Evolutionary conservation across 2,888 invertebrate genomes (phyloP).

Genomic region (Trichacis sp.): DNA sequence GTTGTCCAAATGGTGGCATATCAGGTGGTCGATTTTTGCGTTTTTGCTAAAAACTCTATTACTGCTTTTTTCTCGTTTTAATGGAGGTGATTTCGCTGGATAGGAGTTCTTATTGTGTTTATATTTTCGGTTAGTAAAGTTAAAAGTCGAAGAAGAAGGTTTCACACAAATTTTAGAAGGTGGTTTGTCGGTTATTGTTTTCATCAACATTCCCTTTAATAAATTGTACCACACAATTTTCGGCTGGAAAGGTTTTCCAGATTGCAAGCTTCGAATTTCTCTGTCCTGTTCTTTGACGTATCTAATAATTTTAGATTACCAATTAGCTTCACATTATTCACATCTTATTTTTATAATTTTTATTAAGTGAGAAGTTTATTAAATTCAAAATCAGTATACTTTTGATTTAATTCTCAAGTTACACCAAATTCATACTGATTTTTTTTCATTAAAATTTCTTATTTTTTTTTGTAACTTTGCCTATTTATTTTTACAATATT

Average conservation of each 20-base stretch:
- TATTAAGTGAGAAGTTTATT: no score
- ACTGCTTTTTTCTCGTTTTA: not conserved
- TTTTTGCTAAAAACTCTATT: no score
- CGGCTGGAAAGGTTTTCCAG: conserved; percentile 42
- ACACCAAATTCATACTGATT: no score
- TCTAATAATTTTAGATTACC: conserved; percentile 31
- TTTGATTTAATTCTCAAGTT: no score
- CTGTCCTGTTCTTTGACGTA: conserved; percentile 47
- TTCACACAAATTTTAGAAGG: conserved; percentile 4
- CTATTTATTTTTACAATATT: conserved; percentile 45
- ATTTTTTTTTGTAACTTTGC: conserved; percentile 41
- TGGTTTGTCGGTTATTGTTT: conserved; percentile 43
- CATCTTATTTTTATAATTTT: no score
- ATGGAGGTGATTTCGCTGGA: not conserved
- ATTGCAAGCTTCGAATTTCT: conserved; percentile 38
- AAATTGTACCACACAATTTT: conserved; percentile 47
- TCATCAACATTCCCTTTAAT: conserved; percentile 47
- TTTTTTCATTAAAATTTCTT: no score
- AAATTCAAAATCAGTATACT: not conserved
- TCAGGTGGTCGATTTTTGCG: not conserved
- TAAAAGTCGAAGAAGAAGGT: not conserved
- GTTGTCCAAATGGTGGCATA: not conserved
- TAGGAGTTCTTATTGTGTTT: not conserved
- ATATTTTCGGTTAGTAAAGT: not conserved
- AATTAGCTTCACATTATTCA: no score